Base-by-base conservation (phyloP, 1,140 invertebrate species). In the Belonocnema kinseyi region DNA sequence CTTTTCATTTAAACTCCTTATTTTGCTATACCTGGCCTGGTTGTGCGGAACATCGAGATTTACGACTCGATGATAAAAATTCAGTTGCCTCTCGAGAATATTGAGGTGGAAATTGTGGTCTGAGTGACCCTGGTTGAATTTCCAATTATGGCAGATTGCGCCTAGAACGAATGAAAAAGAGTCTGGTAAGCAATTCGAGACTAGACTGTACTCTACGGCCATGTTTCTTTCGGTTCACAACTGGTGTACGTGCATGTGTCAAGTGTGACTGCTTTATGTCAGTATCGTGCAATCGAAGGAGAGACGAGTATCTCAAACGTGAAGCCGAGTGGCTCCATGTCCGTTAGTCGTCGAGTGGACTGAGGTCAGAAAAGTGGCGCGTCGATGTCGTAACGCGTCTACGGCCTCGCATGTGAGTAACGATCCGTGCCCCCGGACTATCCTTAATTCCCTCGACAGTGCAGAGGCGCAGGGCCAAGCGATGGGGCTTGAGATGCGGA, bases 241-340 rank as follows among this genome's bases (percentile, higher is more conserved):
- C 21, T 14, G 40, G 61, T 66, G 26, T 66, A 66, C 26, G 61
- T 66, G 61, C 61, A 66, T 66, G 61, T 66, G 61, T 66, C 61
- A 66, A 66, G 61, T 66, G 61, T 66, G 61, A 66, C 61, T 66
- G 61, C 61, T 66, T 66, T 66, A 66, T 66, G 61, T 66, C 61
- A 66, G 61, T 66, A 33, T 66, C 61, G 61, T 66, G 61, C 61
- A 66, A 66, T 66, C 61, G 61, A 66, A 66, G 61, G 61, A 66
- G 61, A 66, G 61, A 46, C 61, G 33, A 66, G 58, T 66, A 66
- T 66, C 58, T 66, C 26, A 33, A 66, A 66, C 58, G 58, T 66
- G 58, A n/a, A 66, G 58, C 58, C 16, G 26, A 66, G 61, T 66
- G 26, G 26, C 61, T 66, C 26, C 40, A 66, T 33, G 61, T 66